Evolutionary conservation across 2,113 vertebrate species (phyloP).

Genomic region (Crocuta crocuta): DNA sequence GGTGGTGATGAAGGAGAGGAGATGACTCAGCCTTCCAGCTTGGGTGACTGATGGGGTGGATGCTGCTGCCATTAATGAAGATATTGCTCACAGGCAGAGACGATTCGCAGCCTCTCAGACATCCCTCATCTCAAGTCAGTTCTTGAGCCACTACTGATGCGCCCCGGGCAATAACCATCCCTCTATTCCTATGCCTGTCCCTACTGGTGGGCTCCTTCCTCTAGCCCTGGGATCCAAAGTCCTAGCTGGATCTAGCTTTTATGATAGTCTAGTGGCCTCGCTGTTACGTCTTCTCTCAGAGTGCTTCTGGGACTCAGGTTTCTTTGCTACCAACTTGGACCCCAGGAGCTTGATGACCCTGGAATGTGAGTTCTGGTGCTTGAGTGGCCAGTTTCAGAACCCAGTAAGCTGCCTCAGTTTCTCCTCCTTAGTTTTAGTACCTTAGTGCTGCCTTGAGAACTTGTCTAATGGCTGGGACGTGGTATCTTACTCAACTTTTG

Average conservation of each 20-base stretch:
- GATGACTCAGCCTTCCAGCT: conserved; percentile 15
- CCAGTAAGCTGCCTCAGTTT: background rate
- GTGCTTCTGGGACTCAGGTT: background rate
- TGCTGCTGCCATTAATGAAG: background rate
- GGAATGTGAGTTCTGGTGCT: background rate
- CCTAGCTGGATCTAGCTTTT: background rate
- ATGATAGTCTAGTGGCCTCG: background rate
- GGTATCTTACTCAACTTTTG: background rate
- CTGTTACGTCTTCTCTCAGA: background rate
- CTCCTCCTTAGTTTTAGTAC: background rate
- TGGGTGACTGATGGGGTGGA: background rate
- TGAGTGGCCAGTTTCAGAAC: background rate
- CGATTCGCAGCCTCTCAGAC: background rate
- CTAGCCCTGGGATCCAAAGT: background rate
- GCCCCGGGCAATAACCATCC: background rate
- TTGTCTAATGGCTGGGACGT: background rate
- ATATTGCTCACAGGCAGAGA: background rate
- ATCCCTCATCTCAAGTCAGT: background rate
- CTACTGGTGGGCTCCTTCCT: background rate
- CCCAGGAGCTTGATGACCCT: background rate
- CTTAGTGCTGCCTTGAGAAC: background rate
- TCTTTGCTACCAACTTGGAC: background rate
- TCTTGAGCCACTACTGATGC: background rate
- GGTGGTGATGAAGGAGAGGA: background rate
- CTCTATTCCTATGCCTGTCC: background rate